These are phyloP conservation scores for Phaethon lepturus DNA, from an alignment of 2,113 vertebrate species.

Conservation along the genomic window DNA sequence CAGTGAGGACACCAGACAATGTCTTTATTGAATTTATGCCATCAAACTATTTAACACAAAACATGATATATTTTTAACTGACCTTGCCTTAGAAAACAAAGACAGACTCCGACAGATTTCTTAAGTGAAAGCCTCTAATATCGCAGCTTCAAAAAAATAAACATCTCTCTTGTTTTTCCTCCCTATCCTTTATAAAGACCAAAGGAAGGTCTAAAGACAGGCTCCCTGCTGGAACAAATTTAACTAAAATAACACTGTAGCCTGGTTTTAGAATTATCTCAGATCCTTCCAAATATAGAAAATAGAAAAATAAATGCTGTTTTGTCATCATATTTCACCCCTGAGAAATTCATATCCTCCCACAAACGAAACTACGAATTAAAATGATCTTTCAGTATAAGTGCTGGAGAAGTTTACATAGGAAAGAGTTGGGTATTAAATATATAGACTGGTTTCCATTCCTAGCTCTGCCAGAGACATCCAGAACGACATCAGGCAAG, in stretches of 20 bases:
- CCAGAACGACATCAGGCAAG: not conserved
- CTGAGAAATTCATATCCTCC: not conserved
- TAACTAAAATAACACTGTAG: not conserved
- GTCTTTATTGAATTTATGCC: constrained; percentile 65
- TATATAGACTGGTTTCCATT: not conserved
- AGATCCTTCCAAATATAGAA: constrained; percentile 1
- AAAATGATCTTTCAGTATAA: constrained; percentile 16
- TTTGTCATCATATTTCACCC: constrained; percentile 22
- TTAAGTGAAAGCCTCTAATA: constrained; percentile 5
- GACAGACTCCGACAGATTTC: not conserved
- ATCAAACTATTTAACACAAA: constrained; percentile 72
- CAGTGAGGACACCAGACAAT: constrained; percentile 36
- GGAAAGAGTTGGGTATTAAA: not conserved
- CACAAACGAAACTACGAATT: constrained; percentile 18
- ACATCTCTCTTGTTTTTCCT: not conserved
- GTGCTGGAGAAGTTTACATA: not conserved
- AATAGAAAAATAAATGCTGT: constrained; percentile 30
- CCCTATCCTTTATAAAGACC: not conserved
- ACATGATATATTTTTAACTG: constrained; percentile 49
- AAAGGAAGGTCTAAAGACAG: not conserved
- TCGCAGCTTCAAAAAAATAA: constrained; percentile 12
- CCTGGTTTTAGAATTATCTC: not conserved
- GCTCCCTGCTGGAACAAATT: constrained; percentile 11
- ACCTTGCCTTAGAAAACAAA: constrained; percentile 48
- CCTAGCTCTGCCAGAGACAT: not conserved